Evolutionary conservation across 2,113 vertebrate species (phyloP).

Genomic region (Elanus axillaris): DNA sequence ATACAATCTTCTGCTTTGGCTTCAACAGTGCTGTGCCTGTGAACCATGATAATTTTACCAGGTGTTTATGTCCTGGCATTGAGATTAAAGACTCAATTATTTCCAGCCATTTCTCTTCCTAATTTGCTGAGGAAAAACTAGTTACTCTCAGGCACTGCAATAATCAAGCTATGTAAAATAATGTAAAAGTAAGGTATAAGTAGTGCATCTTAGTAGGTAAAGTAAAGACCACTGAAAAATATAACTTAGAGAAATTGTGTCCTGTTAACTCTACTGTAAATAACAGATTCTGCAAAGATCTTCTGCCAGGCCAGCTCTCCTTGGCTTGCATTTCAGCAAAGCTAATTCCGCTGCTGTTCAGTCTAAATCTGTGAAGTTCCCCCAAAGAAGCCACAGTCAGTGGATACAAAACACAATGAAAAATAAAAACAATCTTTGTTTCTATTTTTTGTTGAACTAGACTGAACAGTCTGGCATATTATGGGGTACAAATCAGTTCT

Average conservation of each 20-base stretch:
- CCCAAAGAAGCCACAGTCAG: background rate
- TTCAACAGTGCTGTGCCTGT: background rate
- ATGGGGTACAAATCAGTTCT: background rate
- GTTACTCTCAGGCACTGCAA: background rate
- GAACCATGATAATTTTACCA: background rate
- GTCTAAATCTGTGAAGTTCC: background rate
- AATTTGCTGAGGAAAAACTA: background rate
- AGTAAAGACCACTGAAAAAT: background rate
- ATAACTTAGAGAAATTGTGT: background rate
- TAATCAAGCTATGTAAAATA: background rate
- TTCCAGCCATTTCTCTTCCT: background rate
- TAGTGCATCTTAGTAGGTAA: background rate
- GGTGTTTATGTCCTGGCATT: background rate
- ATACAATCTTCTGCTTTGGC: background rate
- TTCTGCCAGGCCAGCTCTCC: background rate
- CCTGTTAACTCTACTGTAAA: background rate
- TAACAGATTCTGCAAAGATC: background rate
- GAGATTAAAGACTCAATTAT: background rate
- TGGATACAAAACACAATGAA: background rate
- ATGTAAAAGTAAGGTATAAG: background rate
- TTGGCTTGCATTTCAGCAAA: background rate
- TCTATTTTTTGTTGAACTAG: background rate
- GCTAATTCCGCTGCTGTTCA: background rate
- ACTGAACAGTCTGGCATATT: background rate
- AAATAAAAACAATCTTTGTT: background rate